Conservation (phyloP, 1,140 invertebrate genomes). For the Periplaneta americana region DNA sequence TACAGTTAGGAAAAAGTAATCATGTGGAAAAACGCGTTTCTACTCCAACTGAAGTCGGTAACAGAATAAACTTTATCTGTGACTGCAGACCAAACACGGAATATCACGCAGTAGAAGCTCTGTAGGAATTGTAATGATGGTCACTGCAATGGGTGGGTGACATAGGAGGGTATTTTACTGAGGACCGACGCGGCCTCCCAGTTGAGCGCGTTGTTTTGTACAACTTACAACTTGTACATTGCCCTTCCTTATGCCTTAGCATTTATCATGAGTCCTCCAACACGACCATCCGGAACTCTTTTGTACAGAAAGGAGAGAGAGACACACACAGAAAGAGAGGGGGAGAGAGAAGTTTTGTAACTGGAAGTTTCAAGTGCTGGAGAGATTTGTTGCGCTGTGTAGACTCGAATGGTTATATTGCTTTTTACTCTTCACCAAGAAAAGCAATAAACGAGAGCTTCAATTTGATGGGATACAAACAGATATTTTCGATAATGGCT, state of each 20-base stretch:
- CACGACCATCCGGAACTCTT: not conserved
- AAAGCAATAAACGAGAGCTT: not conserved
- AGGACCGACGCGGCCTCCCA: not conserved
- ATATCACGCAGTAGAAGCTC: not conserved
- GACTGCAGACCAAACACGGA: too few relatives aligned
- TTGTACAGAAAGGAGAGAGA: not conserved
- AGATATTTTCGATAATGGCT: not conserved
- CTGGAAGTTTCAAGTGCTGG: not conserved
- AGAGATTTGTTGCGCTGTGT: not conserved
- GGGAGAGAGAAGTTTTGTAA: not conserved
- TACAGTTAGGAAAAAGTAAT: too few relatives aligned
- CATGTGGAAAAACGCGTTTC: too few relatives aligned
- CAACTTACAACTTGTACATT: not conserved
- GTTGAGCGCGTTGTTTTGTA: not conserved
- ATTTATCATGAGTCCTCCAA: not conserved
- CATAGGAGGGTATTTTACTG: not conserved
- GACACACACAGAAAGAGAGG: too few relatives aligned
- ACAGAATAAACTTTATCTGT: too few relatives aligned
- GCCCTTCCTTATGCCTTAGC: not conserved
- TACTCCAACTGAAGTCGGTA: too few relatives aligned
- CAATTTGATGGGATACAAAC: not conserved
- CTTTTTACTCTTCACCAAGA: not conserved
- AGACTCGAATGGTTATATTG: not conserved
- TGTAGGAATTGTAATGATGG: not conserved
- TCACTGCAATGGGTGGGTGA: not conserved